Evolutionary conservation across 1,140 invertebrate species (phyloP).

Genomic region (Drosophila parabipectinata): DNA sequence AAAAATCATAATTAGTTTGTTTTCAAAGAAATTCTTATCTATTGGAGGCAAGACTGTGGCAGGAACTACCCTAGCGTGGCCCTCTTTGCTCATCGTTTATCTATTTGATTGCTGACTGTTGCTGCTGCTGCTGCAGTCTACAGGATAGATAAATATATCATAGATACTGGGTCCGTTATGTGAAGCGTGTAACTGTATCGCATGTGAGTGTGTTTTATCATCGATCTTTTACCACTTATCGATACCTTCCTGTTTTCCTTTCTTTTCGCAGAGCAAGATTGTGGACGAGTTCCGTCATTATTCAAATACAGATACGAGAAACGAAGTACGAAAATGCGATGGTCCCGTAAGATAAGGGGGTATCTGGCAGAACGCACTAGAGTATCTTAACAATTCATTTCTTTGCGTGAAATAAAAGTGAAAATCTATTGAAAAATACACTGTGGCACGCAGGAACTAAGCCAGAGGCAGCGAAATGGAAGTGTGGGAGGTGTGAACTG

Average conservation of each 20-base stretch:
- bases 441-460: conserved; percentile 23
- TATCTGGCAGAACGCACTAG: neutral
- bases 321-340: conserved; percentile 13
- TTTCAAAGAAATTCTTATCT: neutral
- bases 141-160: neutral
- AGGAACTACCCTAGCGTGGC: conserved; percentile 6
- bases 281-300: conserved; percentile 33
- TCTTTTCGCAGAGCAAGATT: conserved; percentile 15
- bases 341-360: conserved; percentile 7
- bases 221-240: conserved; percentile 44
- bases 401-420: conserved; percentile 47
- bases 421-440: conserved; percentile 58
- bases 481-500: conserved; percentile 1
- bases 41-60: conserved; percentile 10
- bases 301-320: conserved; percentile 39
- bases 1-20: neutral
- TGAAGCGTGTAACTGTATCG: conserved; percentile 36
- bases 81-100: conserved; percentile 50
- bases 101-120: conserved; percentile 50
- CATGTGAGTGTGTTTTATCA: conserved; percentile 40
- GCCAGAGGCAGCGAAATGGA: conserved; percentile 4
- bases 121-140: conserved; percentile 10
- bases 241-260: conserved; percentile 12
- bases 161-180: conserved; percentile 44
- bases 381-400: conserved; percentile 1